Evolutionary conservation across 2,888 invertebrate genomes (phyloP), one percentile per base, ranked within the genome.

Genomic region (Leucozona laternaria): DNA sequence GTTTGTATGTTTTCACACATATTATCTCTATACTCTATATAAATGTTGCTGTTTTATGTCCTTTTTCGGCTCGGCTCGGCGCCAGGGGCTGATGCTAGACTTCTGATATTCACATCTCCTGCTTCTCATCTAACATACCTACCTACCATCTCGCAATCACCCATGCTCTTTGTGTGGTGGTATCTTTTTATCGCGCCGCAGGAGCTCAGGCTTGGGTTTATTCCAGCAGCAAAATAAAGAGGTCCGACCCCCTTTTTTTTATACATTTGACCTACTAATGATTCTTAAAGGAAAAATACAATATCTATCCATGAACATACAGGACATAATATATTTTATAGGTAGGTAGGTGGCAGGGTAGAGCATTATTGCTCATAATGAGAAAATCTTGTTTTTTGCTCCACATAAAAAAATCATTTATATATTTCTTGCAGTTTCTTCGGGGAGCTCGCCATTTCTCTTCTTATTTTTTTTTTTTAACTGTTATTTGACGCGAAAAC

Each of bases 201-300:
- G 50, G 68, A 53, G 68, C 68, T 68, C n/a, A 34, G 13, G 40
- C 37, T 22, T 43, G 28, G 45, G n/a, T 22, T 50, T 53, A 40
- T 48, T 62, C 25, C 34, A 62, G 43, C 28, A 62, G 40, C 20
- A 37, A 25, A 43, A 48, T 37, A 68, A 22, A 68, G 13, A 34
- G 15, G 45, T 28, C 37, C 62, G 25, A 25, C 64, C 76, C 48
- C 48, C 48, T 20, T 1, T 13, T 43, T 28, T 57, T 17, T 68
- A 66, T 68, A 48, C 68, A 82, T 78, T 82, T 86, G 85, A 86
- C 85, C 85, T 82, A 86, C 81, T 86, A 81, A 86, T 78, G 82
- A 86, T 81, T 82, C 81, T 78, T 57, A 28, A 55, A 71, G 15
- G 20, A 25, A 68, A 68, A 60, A 60, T 40, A 60, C 64, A n/a